A percentile compares a stretch with the other conserved stretches of the same genome.
Evolutionary conservation across 2,113 vertebrate genomes (phyloP).

Genomic region (Thomomys bottae): DNA sequence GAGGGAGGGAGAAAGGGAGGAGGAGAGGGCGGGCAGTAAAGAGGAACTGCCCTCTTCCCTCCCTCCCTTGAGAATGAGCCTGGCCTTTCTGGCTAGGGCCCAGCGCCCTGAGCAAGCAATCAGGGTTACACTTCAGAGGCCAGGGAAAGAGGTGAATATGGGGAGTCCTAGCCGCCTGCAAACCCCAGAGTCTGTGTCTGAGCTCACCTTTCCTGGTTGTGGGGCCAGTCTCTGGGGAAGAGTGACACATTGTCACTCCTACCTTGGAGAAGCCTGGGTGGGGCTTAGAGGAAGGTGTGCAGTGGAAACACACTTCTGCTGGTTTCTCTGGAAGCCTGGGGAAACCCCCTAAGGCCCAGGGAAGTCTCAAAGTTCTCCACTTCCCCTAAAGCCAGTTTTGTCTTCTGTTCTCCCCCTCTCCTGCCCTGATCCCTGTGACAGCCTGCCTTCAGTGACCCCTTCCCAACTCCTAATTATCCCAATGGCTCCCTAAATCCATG

Average conservation of each 20-base stretch:
- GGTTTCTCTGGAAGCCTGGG: neutral
- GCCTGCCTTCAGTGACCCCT: neutral
- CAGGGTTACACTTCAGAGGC: neutral
- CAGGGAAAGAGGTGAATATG: neutral
- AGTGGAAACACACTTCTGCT: constrained; percentile 3
- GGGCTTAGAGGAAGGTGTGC: constrained; percentile 41
- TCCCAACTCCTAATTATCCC: neutral
- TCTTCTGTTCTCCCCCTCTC: neutral
- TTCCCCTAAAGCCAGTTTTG: neutral
- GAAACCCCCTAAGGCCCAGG: constrained; percentile 23
- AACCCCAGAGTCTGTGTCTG: neutral
- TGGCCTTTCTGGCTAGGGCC: constrained; percentile 52
- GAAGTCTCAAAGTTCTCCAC: neutral
- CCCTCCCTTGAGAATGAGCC: constrained; percentile 63
- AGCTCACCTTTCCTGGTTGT: neutral
- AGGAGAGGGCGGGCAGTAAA: neutral
- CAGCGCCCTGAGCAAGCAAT: constrained; percentile 1
- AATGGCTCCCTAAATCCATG: neutral
- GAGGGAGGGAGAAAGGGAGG: constrained; percentile 23
- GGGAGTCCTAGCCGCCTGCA: neutral
- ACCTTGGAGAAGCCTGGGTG: neutral
- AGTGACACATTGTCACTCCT: constrained; percentile 18
- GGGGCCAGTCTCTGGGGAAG: neutral
- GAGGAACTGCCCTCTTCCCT: constrained; percentile 60
- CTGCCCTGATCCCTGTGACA: neutral